These are phyloP conservation scores for Melieria picta DNA, from an alignment of 2,888 invertebrate genomes.

Conservation along the genomic window DNA sequence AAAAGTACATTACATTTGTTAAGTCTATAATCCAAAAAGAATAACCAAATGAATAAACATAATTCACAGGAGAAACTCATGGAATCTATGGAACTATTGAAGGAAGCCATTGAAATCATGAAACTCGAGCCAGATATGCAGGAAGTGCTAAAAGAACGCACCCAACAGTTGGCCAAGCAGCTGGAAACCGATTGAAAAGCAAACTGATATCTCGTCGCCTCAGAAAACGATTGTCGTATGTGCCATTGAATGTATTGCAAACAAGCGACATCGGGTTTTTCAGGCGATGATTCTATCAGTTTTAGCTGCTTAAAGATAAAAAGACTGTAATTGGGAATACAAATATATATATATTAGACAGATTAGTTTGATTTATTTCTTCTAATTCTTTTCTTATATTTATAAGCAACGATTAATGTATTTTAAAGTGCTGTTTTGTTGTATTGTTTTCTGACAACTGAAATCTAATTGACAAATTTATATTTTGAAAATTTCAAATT, in stretches of 20 bases:
- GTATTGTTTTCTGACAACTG: too few relatives aligned
- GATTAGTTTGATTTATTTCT: too few relatives aligned
- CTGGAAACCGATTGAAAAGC: constrained; percentile 50
- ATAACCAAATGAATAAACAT: neutral
- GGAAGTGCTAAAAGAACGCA: constrained; percentile 67
- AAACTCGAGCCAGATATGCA: constrained; percentile 72
- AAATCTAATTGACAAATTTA: too few relatives aligned
- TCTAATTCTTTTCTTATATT: too few relatives aligned
- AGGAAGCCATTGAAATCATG: constrained; percentile 72
- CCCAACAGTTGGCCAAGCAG: constrained; percentile 65
- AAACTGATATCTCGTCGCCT: too few relatives aligned
- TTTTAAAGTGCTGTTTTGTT: too few relatives aligned
- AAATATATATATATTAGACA: too few relatives aligned
- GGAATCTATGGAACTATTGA: constrained; percentile 70
- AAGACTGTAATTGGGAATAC: too few relatives aligned
- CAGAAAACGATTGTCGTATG: too few relatives aligned
- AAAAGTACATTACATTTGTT: neutral
- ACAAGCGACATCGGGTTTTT: neutral
- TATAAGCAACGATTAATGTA: too few relatives aligned
- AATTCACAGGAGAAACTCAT: constrained; percentile 68
- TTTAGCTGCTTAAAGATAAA: neutral
- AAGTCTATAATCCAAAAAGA: too few relatives aligned
- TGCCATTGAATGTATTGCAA: neutral
- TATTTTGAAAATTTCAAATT: too few relatives aligned
- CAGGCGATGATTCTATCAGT: neutral